Evolutionary conservation across 2,888 invertebrate species (phyloP), one percentile per base, ranked within the genome.

Genomic region (Plebejus melissa): DNA sequence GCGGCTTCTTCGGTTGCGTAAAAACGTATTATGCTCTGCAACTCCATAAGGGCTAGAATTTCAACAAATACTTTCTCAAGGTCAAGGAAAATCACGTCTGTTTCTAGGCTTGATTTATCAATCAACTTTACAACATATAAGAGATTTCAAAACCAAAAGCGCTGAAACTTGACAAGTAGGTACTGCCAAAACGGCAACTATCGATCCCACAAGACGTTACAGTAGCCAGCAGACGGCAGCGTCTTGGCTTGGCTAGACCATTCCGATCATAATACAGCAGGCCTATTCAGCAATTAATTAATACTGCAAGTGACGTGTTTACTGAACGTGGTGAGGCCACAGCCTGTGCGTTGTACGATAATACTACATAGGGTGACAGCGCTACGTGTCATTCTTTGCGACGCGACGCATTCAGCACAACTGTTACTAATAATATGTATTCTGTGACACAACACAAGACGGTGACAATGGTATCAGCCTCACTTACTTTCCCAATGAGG

Each of bases 281-380:
- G 41, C 22, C 46, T 70, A 41, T 46, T 46, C 46, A 71, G 54
- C 32, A 50, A 72, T 72, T 72, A 72, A 72, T 72, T 32, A 54
- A 46, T 28, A 16, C 71, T 71, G 71, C 72, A 32, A 72, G 50
- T 72, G 72, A 72, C 32, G 72, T 72, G 54, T 54, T 72, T 50
- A 72, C 72, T 74, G 58, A 75, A 69, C 74, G 5, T 32, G 72
- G 74, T 32, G 65, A 74, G 74, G 77, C 74, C 41, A 75, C 16
- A 1, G 16, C 1, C 54, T 16, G 4, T 4, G 16, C 54, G 3
- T 13, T 54, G 54, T 54, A 4, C 54, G 54, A 54, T 4, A 54
- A 16, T 13, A 46, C 11, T 11, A 46, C 46, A 16, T 3, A 11
- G 11, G 22, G 22, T 22, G 50, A 50, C 3, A 13, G 50, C 13